Conservation (phyloP, 2,797 vertebrate species). For the Sebastes itinus region DNA sequence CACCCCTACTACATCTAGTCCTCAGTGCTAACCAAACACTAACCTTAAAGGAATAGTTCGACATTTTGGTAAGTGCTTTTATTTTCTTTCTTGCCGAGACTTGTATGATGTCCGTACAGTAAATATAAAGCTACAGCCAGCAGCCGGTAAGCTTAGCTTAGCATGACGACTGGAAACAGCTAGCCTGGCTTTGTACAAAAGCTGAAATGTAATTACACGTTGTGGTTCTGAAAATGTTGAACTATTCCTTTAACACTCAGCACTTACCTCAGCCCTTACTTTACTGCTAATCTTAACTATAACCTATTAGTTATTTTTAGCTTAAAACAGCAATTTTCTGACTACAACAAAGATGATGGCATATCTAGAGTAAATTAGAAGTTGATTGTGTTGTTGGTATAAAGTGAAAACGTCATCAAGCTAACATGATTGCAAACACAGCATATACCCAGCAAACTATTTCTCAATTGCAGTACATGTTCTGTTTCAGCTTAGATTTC, state of each 20-base stretch:
- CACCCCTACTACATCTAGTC: neutral
- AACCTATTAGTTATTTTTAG: no score
- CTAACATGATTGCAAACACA: no score
- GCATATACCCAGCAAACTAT: neutral
- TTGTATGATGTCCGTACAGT: accelerated
- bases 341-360: neutral
- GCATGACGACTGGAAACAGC: neutral
- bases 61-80: neutral
- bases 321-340: neutral
- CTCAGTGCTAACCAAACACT: neutral
- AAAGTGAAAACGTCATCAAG: neutral
- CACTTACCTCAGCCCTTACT: no score
- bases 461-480: neutral
- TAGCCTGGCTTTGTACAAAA: neutral
- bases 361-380: neutral
- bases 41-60: neutral
- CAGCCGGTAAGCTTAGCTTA: neutral
- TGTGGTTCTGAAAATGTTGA: neutral
- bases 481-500: neutral
- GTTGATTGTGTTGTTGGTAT: neutral
- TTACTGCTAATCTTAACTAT: no score
- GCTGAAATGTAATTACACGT: neutral
- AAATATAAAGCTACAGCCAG: neutral
- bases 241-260: neutral
- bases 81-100: neutral